Conservation (phyloP, 1,140 invertebrate species). For the Maniola jurtina region DNA sequence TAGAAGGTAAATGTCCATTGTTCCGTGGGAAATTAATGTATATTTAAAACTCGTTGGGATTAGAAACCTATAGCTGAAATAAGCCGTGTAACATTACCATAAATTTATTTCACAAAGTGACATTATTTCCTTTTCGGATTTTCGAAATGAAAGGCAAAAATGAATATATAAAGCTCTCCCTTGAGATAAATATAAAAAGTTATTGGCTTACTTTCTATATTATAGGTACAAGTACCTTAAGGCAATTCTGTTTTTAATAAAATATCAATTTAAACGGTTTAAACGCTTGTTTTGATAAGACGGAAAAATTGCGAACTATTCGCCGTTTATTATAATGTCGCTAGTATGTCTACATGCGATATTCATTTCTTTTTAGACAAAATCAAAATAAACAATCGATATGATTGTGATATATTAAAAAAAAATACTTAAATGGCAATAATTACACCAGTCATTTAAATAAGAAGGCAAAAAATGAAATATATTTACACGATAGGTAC, state of each 20-base stretch:
- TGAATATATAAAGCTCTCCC: not conserved
- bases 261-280: not conserved
- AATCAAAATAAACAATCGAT: too few relatives aligned
- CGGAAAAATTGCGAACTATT: too few relatives aligned
- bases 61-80: conserved; percentile 23
- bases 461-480: conserved; percentile 10
- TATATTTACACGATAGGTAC: not conserved
- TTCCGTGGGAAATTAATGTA: conserved; percentile 17
- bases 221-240: not conserved
- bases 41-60: conserved; percentile 26
- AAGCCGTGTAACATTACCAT: conserved; percentile 31
- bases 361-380: too few relatives aligned
- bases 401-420: too few relatives aligned
- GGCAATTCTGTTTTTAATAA: not conserved
- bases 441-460: not conserved
- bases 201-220: not conserved
- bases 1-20: conserved; percentile 6
- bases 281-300: too few relatives aligned
- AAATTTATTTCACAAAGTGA: conserved; percentile 26
- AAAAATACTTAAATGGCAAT: too few relatives aligned
- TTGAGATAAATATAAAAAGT: not conserved
- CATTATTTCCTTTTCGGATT: conserved; percentile 14
- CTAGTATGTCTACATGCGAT: too few relatives aligned
- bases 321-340: too few relatives aligned
- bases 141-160: conserved; percentile 12